Conservation (phyloP, 2,113 vertebrate genomes). For the Neoarius graeffei region DNA sequence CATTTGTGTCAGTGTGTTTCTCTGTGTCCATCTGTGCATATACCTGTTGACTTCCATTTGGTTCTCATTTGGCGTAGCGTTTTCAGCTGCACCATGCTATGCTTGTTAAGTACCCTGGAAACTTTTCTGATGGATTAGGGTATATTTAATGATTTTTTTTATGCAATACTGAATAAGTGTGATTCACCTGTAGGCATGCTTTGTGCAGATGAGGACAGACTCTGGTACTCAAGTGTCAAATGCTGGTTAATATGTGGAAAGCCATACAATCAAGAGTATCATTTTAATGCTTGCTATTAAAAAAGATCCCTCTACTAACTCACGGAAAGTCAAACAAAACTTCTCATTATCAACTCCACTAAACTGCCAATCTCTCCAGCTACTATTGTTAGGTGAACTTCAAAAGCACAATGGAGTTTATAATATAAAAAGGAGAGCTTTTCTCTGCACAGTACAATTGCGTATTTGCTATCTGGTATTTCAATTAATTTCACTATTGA, state of each 20-base stretch:
- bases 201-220: not conserved
- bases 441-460: conserved; percentile 36
- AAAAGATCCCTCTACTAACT: conserved; percentile 28
- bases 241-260: conserved; percentile 47
- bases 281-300: conserved; percentile 41
- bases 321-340: conserved; percentile 43
- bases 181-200: conserved; percentile 41
- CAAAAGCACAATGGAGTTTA: conserved; percentile 44
- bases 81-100: not conserved
- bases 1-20: conserved; percentile 25
- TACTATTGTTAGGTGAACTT: conserved; percentile 45
- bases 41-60: conserved; percentile 47
- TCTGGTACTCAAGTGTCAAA: conserved; percentile 21
- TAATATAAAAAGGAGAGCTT: conserved; percentile 29
- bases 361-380: conserved; percentile 14
- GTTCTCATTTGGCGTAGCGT: not conserved
- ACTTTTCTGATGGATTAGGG: not conserved
- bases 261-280: conserved; percentile 25
- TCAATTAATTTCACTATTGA: conserved; percentile 45
- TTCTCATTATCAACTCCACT: conserved; percentile 35
- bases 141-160: not conserved
- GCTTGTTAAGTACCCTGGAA: not conserved
- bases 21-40: conserved; percentile 1
- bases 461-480: conserved; percentile 31
- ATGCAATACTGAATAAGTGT: not conserved